Evolutionary conservation across 2,797 vertebrate genomes (phyloP).

Genomic region (Anguilla marmorata): DNA sequence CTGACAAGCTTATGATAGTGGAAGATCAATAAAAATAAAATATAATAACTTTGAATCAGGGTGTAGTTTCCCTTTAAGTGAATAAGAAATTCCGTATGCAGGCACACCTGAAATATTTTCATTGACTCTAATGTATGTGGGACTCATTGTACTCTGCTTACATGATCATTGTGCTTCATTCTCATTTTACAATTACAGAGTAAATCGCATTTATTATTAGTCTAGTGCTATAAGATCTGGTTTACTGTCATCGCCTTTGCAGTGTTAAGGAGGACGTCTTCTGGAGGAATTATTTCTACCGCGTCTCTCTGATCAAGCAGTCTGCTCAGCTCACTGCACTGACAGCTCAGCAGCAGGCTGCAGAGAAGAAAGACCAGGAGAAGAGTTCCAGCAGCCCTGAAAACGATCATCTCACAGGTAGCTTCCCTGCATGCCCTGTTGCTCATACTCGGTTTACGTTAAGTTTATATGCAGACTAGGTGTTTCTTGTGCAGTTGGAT

Average conservation of each 20-base stretch:
- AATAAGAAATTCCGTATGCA: too few species aligned
- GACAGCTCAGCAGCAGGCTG: constrained; percentile 84
- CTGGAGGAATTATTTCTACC: constrained; percentile 96
- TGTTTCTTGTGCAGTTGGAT: neutral
- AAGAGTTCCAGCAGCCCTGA: constrained; percentile 53
- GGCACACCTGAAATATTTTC: too few species aligned
- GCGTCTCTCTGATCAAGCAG: constrained; percentile 90
- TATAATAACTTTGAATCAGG: too few species aligned
- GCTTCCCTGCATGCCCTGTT: neutral
- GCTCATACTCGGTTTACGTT: neutral
- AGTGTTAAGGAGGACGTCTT: constrained; percentile 91
- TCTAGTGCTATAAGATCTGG: neutral
- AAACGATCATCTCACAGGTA: constrained; percentile 77
- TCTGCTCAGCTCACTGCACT: constrained; percentile 87
- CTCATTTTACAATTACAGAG: neutral
- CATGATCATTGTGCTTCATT: neutral
- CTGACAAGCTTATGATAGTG: too few species aligned
- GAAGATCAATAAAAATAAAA: too few species aligned
- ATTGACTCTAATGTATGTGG: neutral
- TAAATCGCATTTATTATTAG: neutral
- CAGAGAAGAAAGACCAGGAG: constrained; percentile 65
- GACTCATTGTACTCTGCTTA: neutral
- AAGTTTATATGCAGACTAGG: neutral
- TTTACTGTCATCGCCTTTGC: constrained; percentile 11
- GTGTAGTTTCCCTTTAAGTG: too few species aligned